Evolutionary conservation across 2,113 vertebrate genomes (phyloP), one percentile per base, ranked within the genome.

Genomic region (Podarcis raffonei): DNA sequence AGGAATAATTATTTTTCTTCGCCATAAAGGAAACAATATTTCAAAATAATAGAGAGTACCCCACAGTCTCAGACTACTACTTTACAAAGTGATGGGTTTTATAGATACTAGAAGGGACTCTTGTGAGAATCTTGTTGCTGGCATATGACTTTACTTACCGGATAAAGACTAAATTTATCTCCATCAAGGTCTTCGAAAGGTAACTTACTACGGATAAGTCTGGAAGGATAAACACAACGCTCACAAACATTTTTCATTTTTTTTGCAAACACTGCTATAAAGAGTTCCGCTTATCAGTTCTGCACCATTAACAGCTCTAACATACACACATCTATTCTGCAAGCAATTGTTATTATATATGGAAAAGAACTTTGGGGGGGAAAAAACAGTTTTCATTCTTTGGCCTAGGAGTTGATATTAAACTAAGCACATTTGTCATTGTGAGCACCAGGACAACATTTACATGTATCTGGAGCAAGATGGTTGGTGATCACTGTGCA

Each of bases 121-220:
- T 62, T 85, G 13, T 59, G 7, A 86, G 81, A 48, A 84, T 75
- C 84, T 91, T 71, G 83, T 89, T 77, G 66, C 68, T 85, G 83
- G 81, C 87, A 88, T 39, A 39, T 65, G 48, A 8, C 30, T 87
- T 81, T 81, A 87, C 97, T 97, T 95, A 98, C 97, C 1, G 97
- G 96, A 66, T 96, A 97, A 83, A 87, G 74, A 74, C 97, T 97
- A 86, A 97, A 95, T 94, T 96, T 97, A 93, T 98, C 97, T 88
- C 95, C 94, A 85, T 98, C 97, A 2, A 48, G 84, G 75, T 98
- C 97, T 95, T 96, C 89, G 87, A 95, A 95, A 68, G 97, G 97
- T 87, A 97, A 68, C 20, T 96, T 91, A 42, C 90, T 94, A 74
- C 93, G 62, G 32, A 96, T 37, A 71, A 94, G n/a, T n/a, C 97